These are phyloP conservation scores for Himalopsyche tibetana DNA, from an alignment of 2,888 invertebrate species.

Conservation along the genomic window DNA sequence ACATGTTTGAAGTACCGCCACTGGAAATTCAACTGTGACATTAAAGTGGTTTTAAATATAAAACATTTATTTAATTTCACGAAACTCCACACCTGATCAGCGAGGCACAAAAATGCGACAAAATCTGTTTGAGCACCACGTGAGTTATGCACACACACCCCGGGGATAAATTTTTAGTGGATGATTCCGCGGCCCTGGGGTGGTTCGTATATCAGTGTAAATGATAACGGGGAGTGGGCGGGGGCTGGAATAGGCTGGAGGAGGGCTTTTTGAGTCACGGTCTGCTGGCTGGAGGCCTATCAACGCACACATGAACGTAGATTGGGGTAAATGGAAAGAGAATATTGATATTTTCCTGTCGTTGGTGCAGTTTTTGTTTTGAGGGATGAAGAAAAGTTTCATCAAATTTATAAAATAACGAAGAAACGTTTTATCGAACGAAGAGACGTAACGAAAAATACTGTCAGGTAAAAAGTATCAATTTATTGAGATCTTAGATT, in stretches of 20 bases:
- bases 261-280: slow-evolving; percentile 45
- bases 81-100: neutral
- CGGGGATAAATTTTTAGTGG: slow-evolving; percentile 62
- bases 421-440: neutral
- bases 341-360: slow-evolving; percentile 2
- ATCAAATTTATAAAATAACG: too few relatives aligned
- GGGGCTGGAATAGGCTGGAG: slow-evolving; percentile 38
- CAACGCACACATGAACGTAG: slow-evolving; percentile 49
- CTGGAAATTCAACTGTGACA: too few relatives aligned
- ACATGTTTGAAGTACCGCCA: too few relatives aligned
- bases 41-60: too few relatives aligned
- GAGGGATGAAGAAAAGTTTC: too few relatives aligned
- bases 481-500: too few relatives aligned
- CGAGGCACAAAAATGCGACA: slow-evolving; percentile 53
- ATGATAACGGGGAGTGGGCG: slow-evolving; percentile 58
- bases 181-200: slow-evolving; percentile 57
- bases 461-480: too few relatives aligned
- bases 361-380: too few relatives aligned
- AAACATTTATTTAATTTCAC: too few relatives aligned
- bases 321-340: slow-evolving; percentile 15
- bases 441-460: neutral
- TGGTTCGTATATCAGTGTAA: slow-evolving; percentile 60
- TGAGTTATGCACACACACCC: slow-evolving; percentile 53
- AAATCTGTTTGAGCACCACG: slow-evolving; percentile 56
- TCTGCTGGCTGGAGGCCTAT: slow-evolving; percentile 52